Evolutionary conservation across 2,888 invertebrate species (phyloP), one percentile per base, ranked within the genome.

Genomic region (Zaprionus lineosus): DNA sequence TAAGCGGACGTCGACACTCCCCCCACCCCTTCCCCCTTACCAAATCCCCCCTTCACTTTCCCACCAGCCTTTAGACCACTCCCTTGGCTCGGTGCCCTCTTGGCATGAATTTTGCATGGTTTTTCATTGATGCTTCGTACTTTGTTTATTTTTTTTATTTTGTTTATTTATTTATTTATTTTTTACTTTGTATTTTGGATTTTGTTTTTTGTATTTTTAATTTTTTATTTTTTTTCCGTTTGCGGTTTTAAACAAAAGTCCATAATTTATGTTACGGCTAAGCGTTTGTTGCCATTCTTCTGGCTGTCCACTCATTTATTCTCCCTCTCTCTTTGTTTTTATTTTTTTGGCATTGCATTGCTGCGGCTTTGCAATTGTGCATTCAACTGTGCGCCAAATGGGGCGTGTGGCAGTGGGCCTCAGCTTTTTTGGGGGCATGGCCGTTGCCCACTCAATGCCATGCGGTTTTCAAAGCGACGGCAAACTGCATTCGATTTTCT

Each of bases 261-360:
- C 73, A 82, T 78, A 78, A 78, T 77, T 78, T 82, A 77, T 78
- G 75, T 72, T 81, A 68, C 51, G 74, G 81, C 77, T 72, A 74
- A 81, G 60, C 74, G 47, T 56, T 55, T 53, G 51, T 63, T 64
- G 63, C 63, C 57, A 47, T 64, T 50, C 62, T 58, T 55, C 51
- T 60, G 7, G 37, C 9, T 33, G 37, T 24, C 46, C 47, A 47
- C 47, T 36, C 41, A 24, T 29, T 41, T 33, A 41, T 14, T 21
- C 24, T 40, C 11, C 21, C 41, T 26, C n/a, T 37, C 55, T 59
- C 57, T 36, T 47, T 46, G 24, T 48, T 47, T 31, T 46, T 53
- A 41, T 58, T 58, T 61, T 44, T 40, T n/a, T 24, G n/a, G 2
- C 24, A 6, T 24, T n/a, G n/a, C 24, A 24, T 2, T 24, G 41